These are phyloP conservation scores for western clawed frog (Xenopus tropicalis) DNA, from an alignment of 2,113 vertebrate species.

Conservation along the genomic window UCB_Xtro_10.0 CM004445.2:73386501-73387000, in stretches of 20 bases:
- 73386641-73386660: too few relatives aligned
- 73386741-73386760: slow-evolving; percentile 11
- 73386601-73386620: too few relatives aligned
- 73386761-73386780: slow-evolving; percentile 20
- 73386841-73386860: slow-evolving; percentile 27
- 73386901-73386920: slow-evolving; percentile 31
- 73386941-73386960: slow-evolving; percentile 37
- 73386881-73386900: slow-evolving; percentile 19
- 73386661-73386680: slow-evolving; percentile 5
- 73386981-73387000: slow-evolving; percentile 21
- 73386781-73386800: slow-evolving; percentile 31
- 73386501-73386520: too few relatives aligned
- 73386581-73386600: too few relatives aligned
- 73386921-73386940: slow-evolving; percentile 33
- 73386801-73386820: slow-evolving; percentile 38
- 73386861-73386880: slow-evolving; percentile 24
- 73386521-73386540: too few relatives aligned
- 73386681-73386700: neutral
- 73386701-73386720: slow-evolving; percentile 8
- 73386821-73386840: slow-evolving; percentile 20
- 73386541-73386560: too few relatives aligned
- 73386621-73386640: too few relatives aligned
- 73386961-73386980: slow-evolving; percentile 36
- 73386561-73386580: too few relatives aligned
- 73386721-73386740: slow-evolving; percentile 4